Conservation (phyloP, 2,888 invertebrate species). For the Xylocampa areola region DNA sequence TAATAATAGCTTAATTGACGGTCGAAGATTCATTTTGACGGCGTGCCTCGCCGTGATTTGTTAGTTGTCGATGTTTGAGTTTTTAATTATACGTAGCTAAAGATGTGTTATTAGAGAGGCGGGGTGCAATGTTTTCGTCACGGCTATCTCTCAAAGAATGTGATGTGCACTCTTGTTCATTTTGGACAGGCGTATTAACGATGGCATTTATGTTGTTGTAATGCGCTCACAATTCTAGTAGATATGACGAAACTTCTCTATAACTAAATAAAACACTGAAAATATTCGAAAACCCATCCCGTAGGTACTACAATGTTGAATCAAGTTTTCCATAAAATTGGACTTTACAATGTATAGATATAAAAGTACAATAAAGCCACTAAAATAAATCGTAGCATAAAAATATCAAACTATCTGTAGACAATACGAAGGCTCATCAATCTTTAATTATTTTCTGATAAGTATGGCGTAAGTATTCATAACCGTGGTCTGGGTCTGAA, state of each 20-base stretch:
- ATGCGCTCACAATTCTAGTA: conserved; percentile 44
- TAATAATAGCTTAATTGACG: conserved; percentile 85
- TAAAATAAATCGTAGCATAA: conserved; percentile 58
- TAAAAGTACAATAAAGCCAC: conserved; percentile 60
- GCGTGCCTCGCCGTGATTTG: conserved; percentile 77
- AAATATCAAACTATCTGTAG: conserved; percentile 79
- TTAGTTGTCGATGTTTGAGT: conserved; percentile 87
- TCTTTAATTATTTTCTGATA: conserved; percentile 74
- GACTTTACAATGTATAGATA: conserved; percentile 63
- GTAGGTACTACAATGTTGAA: neutral
- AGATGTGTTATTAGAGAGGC: conserved; percentile 83
- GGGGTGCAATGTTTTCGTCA: conserved; percentile 80
- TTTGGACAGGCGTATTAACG: conserved; percentile 56
- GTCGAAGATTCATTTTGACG: conserved; percentile 79
- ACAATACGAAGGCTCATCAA: conserved; percentile 74
- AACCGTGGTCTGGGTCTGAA: conserved; percentile 71
- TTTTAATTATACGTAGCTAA: conserved; percentile 88
- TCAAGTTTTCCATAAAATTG: conserved; percentile 62
- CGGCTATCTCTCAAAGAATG: conserved; percentile 72
- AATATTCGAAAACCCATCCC: conserved; percentile 1
- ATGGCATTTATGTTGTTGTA: conserved; percentile 53
- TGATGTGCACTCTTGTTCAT: conserved; percentile 65
- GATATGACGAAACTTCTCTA: conserved; percentile 32
- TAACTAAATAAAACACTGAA: neutral
- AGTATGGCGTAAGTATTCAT: conserved; percentile 72